phyloP scores from a whole-genome alignment of 2,888 invertebrate genomes.

The Rotaria magnacalcarata region DNA sequence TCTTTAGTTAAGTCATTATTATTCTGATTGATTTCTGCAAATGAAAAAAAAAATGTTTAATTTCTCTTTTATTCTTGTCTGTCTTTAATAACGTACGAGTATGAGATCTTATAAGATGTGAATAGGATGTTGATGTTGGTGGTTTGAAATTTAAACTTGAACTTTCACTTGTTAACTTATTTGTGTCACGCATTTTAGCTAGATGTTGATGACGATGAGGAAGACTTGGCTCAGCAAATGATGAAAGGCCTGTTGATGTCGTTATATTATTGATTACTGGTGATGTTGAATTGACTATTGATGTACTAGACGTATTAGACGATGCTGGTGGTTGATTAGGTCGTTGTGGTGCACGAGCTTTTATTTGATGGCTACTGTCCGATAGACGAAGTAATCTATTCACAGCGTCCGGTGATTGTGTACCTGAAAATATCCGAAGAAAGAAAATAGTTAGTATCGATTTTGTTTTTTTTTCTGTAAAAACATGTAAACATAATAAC shows the following conservation, averaged over 20 bases:
- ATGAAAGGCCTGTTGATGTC: not conserved
- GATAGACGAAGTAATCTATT: constrained; percentile 23
- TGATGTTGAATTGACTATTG: not conserved
- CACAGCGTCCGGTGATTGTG: constrained; percentile 25
- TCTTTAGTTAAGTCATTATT: not conserved
- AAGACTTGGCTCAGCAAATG: not conserved
- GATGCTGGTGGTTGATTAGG: not conserved
- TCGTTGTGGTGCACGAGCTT: not conserved
- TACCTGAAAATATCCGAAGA: not conserved
- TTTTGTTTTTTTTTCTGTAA: no score
- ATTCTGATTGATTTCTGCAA: not conserved
- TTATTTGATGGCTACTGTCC: not conserved
- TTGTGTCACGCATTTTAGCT: not conserved
- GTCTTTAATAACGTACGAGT: not conserved
- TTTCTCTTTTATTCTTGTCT: no score
- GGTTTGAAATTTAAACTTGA: constrained; percentile 27
- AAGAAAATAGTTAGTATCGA: no score
- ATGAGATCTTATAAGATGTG: not conserved
- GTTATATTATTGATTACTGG: not conserved
- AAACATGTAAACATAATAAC: no score
- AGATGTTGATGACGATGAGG: not conserved
- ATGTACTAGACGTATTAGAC: not conserved
- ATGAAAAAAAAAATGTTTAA: no score
- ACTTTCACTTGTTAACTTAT: constrained; percentile 30
- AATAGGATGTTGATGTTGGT: not conserved